These are phyloP conservation scores for Dicyrtomina minuta DNA, from an alignment of 2,888 invertebrate genomes.

Conservation along the genomic window DNA sequence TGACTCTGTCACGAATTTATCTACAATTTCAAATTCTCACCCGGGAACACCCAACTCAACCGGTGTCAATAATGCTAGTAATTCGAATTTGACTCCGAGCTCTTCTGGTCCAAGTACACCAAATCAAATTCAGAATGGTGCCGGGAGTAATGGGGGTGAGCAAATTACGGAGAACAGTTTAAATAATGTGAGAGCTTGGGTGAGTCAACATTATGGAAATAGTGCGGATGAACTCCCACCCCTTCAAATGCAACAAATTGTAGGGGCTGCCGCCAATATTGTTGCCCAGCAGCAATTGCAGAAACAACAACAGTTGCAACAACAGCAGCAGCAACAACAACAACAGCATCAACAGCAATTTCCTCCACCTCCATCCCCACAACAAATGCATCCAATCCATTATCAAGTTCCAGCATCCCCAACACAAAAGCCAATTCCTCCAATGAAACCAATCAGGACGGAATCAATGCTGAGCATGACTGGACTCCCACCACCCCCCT, in stretches of 20 bases:
- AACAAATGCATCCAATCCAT: not conserved
- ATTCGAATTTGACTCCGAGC: not conserved
- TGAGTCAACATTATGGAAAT: slow-evolving; percentile 50
- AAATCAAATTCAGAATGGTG: not conserved
- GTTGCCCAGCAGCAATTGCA: not conserved
- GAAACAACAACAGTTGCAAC: not conserved
- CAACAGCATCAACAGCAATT: slow-evolving; percentile 10
- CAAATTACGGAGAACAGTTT: slow-evolving; percentile 21
- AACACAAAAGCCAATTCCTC: slow-evolving; percentile 14
- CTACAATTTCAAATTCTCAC: no score
- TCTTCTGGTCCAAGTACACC: not conserved
- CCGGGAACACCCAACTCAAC: not conserved
- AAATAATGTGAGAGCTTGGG: slow-evolving; percentile 51
- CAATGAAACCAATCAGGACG: slow-evolving; percentile 21
- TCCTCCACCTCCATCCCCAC: slow-evolving; percentile 27
- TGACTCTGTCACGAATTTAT: no score
- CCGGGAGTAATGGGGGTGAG: not conserved
- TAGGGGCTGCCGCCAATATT: not conserved
- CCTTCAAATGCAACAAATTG: slow-evolving; percentile 18
- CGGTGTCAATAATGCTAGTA: not conserved
- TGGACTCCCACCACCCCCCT: slow-evolving; percentile 41
- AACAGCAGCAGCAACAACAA: slow-evolving; percentile 14
- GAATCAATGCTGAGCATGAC: slow-evolving; percentile 18
- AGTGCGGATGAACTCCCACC: slow-evolving; percentile 43
- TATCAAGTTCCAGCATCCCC: not conserved